Conservation (phyloP, 2,797 vertebrate species). For the Simalia tracyae region DNA sequence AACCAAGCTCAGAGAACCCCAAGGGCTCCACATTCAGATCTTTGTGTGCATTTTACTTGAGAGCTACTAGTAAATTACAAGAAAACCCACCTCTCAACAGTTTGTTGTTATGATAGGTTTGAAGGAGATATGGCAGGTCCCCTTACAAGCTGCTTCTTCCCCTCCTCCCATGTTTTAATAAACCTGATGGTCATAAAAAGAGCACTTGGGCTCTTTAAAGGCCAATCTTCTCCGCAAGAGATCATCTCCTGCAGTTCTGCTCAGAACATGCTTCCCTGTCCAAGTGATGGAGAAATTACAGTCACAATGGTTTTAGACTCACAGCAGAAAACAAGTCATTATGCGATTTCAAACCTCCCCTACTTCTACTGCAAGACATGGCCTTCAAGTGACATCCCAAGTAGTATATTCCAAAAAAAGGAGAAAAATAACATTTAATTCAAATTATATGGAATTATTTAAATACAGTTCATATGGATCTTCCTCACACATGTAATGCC, state of each 20-base stretch:
- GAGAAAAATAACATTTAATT: background rate
- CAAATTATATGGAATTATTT: background rate
- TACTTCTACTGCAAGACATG: background rate
- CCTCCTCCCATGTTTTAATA: background rate
- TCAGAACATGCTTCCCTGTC: background rate
- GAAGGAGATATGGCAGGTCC: background rate
- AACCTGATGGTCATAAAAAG: background rate
- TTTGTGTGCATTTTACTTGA: background rate
- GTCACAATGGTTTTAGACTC: background rate
- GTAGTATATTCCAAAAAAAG: background rate
- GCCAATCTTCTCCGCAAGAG: background rate
- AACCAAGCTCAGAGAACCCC: too few relatives aligned
- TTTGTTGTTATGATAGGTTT: background rate
- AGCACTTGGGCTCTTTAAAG: background rate
- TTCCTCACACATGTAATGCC: background rate
- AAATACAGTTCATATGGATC: background rate
- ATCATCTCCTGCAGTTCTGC: background rate
- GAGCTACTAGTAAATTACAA: background rate
- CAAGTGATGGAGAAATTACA: background rate
- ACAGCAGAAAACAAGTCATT: background rate
- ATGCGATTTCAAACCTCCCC: background rate
- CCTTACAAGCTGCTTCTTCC: background rate
- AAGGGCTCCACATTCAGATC: background rate
- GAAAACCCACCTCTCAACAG: background rate
- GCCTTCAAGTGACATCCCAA: background rate